phyloP scores from a whole-genome alignment of 2,797 vertebrate species.

The Leucoraja ocellata region DNA sequence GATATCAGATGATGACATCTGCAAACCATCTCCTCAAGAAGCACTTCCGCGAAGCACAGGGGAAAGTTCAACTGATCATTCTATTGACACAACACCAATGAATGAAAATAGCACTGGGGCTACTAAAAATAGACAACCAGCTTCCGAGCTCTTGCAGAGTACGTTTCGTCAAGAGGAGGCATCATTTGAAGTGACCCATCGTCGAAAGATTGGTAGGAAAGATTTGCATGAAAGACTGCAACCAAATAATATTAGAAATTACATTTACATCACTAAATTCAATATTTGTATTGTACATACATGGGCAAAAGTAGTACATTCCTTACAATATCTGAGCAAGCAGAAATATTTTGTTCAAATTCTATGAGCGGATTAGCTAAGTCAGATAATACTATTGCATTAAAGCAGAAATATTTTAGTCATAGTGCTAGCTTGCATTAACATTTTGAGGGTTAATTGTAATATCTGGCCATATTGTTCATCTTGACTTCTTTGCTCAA shows the following conservation, averaged over 20 bases:
- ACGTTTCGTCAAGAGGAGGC: slow-evolving; percentile 45
- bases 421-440: neutral
- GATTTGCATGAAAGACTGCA: neutral
- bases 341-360: neutral
- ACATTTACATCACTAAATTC: neutral
- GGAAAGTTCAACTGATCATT: neutral
- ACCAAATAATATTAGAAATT: neutral
- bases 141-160: neutral
- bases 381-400: neutral
- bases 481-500: neutral
- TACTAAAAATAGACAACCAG: too few species aligned
- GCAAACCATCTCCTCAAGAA: slow-evolving; percentile 61
- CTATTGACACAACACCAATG: slow-evolving; percentile 30
- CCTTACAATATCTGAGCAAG: neutral
- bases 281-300: neutral
- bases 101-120: slow-evolving; percentile 38
- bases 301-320: neutral
- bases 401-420: neutral
- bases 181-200: slow-evolving; percentile 72
- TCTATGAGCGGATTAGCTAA: neutral
- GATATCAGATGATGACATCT: slow-evolving; percentile 92
- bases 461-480: neutral
- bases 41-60: slow-evolving; percentile 44
- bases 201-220: slow-evolving; percentile 76
- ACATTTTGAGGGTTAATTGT: too few species aligned